A percentile compares a stretch with the other conserved stretches of the same genome.
phyloP scores from a whole-genome alignment of 2,113 vertebrate species.

The Notarius lentiginosus region DNA sequence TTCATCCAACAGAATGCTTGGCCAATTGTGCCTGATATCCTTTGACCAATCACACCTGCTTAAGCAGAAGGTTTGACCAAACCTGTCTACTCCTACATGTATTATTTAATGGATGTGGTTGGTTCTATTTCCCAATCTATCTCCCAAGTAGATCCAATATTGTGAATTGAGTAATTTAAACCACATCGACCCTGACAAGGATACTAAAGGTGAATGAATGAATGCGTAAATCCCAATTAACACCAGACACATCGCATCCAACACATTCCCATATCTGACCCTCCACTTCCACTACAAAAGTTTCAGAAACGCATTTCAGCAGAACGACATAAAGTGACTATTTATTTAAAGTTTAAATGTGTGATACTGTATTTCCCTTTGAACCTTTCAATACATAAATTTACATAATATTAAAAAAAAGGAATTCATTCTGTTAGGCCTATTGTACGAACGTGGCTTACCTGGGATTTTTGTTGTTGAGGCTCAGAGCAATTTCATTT shows the following conservation, averaged over 20 bases:
- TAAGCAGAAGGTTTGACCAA: background rate
- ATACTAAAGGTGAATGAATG: background rate
- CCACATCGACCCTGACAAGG: background rate
- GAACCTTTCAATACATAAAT: background rate
- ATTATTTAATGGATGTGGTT: background rate
- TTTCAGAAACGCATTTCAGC: background rate
- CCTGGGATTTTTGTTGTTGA: constrained; percentile 98
- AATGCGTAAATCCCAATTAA: background rate
- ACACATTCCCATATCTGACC: background rate
- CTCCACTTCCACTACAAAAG: background rate
- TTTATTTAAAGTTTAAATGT: background rate
- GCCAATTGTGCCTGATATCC: background rate
- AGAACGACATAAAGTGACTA: background rate
- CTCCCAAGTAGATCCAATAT: background rate
- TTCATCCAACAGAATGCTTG: background rate
- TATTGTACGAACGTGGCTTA: constrained; percentile 58
- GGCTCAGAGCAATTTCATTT: constrained; percentile 93
- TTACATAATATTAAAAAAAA: background rate
- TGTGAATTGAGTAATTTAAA: background rate
- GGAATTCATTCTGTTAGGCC: background rate
- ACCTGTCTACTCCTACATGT: background rate
- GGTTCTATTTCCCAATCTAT: background rate
- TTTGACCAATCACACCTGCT: background rate
- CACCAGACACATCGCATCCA: background rate
- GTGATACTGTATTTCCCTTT: background rate